A percentile compares a stretch with the other conserved stretches of the same genome.
Conservation (phyloP, 37 sponge, comb jelly and placozoan species). For the Axinella damicornis region DNA sequence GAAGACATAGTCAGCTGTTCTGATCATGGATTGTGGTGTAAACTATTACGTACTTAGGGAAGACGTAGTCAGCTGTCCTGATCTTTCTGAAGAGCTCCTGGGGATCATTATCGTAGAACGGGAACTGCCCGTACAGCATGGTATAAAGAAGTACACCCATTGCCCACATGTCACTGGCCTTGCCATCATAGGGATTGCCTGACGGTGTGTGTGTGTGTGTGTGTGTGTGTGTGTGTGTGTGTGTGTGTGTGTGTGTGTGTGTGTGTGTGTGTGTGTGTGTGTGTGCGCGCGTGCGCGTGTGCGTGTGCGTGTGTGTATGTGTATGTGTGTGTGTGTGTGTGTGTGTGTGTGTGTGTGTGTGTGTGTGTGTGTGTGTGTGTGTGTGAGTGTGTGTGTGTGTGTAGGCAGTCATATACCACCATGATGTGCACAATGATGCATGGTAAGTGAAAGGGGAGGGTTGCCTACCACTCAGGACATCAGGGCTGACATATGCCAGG, state of each 20-base stretch:
- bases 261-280: slow-evolving; percentile 1
- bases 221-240: neutral
- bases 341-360: neutral
- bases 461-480: slow-evolving; percentile 90
- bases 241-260: too few relatives aligned
- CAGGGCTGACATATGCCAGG: slow-evolving; percentile 90
- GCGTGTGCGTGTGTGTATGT: too few relatives aligned
- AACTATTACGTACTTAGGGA: slow-evolving; percentile 67
- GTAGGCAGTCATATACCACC: too few relatives aligned
- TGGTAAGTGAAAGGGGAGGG: too few relatives aligned
- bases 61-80: slow-evolving; percentile 51
- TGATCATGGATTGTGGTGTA: neutral
- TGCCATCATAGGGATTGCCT: slow-evolving; percentile 85
- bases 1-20: too few relatives aligned
- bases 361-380: neutral
- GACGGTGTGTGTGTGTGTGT: neutral
- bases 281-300: too few relatives aligned
- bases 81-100: slow-evolving; percentile 87
- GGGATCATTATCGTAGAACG: slow-evolving; percentile 83
- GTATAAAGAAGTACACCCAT: slow-evolving; percentile 88
- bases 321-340: neutral
- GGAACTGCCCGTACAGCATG: slow-evolving; percentile 91
- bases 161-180: slow-evolving; percentile 94
- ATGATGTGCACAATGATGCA: too few relatives aligned
- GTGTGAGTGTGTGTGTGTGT: neutral